phyloP scores from a whole-genome alignment of 2,888 invertebrate species.

The Ariolimax columbianus region DNA sequence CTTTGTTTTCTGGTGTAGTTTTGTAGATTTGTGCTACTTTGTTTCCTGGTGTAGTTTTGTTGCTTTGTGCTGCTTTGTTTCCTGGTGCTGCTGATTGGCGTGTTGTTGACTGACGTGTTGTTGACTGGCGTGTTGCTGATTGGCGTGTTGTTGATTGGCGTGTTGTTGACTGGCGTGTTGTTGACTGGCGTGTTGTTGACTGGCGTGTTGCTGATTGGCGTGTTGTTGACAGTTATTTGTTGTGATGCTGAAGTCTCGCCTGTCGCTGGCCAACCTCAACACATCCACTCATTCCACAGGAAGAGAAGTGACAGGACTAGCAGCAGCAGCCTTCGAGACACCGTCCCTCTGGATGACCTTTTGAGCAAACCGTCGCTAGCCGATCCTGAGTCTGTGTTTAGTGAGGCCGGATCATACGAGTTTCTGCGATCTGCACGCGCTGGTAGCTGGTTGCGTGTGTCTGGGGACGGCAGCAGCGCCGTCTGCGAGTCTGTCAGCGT shows the following conservation, averaged over 20 bases:
- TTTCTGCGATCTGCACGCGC: background rate
- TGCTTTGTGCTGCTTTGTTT: too few relatives aligned
- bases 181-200: too few relatives aligned
- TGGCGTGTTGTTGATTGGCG: too few relatives aligned
- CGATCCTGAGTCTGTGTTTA: constrained; percentile 48
- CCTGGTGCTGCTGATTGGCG: too few relatives aligned
- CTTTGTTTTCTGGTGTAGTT: too few relatives aligned
- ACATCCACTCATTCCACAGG: background rate
- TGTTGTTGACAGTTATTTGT: background rate
- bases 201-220: too few relatives aligned
- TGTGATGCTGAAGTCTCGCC: background rate
- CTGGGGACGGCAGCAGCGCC: background rate
- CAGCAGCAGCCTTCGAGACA: constrained; percentile 26
- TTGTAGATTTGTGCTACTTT: too few relatives aligned
- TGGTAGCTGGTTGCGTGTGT: background rate
- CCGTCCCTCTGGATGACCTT: constrained; percentile 37
- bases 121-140: too few relatives aligned
- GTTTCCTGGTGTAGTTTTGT: too few relatives aligned
- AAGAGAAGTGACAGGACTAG: background rate
- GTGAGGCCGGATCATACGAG: constrained; percentile 35
- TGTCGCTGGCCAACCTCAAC: background rate
- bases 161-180: too few relatives aligned
- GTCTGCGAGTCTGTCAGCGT: background rate
- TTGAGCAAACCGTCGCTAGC: constrained; percentile 44
- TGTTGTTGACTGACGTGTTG: too few relatives aligned